Conservation (phyloP, 2,113 vertebrate species). For the Cavia porcellus region DNA sequence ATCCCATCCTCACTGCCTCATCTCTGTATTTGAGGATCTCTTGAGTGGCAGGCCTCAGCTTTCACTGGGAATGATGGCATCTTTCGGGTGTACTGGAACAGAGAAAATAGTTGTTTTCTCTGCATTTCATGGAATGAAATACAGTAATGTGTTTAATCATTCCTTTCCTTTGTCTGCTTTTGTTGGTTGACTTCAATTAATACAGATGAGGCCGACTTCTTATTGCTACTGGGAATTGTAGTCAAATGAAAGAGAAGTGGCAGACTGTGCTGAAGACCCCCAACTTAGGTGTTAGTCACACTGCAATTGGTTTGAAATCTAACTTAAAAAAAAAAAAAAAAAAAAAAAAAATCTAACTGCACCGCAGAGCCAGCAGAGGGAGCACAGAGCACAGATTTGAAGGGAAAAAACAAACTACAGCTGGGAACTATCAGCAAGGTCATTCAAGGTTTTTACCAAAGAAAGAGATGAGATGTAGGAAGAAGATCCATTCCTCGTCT, state of each 20-base stretch:
- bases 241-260: background rate
- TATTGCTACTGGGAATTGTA: background rate
- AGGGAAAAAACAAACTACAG: background rate
- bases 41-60: background rate
- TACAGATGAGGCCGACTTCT: background rate
- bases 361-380: conserved; percentile 73
- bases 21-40: background rate
- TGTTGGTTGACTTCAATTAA: too few species aligned
- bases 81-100: background rate
- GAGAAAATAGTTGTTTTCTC: background rate
- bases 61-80: background rate
- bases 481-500: background rate
- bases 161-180: background rate
- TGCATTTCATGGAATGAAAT: conserved; percentile 1
- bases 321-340: background rate
- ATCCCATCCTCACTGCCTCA: background rate
- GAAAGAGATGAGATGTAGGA: background rate
- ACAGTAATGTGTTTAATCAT: conserved; percentile 28
- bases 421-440: background rate
- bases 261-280: background rate
- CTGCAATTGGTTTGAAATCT: background rate
- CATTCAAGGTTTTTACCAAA: background rate
- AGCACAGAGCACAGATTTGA: conserved; percentile 75
- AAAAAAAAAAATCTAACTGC: background rate
- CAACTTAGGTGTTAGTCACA: background rate